These are phyloP conservation scores for Gorsachius goisagi DNA, from an alignment of 2,113 vertebrate species.

Conservation along the genomic window DNA sequence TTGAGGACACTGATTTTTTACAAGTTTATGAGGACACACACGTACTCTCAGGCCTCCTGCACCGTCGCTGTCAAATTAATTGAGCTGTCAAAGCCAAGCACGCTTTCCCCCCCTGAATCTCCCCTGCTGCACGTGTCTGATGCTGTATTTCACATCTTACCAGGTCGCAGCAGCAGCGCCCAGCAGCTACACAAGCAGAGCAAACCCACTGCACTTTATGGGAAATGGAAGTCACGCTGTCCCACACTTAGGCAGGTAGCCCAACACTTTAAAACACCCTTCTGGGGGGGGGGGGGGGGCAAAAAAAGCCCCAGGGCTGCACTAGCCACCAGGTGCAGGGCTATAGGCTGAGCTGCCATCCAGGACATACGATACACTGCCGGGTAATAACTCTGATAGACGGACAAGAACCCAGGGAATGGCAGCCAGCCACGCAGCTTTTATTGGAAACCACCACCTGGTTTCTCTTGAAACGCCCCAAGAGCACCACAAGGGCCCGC, in stretches of 20 bases:
- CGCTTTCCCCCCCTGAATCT: fast-evolving
- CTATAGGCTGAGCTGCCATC: background rate
- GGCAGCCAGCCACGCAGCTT: background rate
- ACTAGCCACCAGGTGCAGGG: background rate
- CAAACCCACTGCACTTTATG: fast-evolving
- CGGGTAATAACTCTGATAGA: fast-evolving
- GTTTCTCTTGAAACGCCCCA: background rate
- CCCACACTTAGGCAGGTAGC: background rate
- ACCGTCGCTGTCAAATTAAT: no score
- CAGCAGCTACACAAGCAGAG: background rate
- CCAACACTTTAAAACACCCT: background rate
- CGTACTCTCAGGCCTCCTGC: background rate
- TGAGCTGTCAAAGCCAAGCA: background rate
- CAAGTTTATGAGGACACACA: fast-evolving
- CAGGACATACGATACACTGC: fast-evolving
- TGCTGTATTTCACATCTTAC: background rate
- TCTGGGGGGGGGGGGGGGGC: no score
- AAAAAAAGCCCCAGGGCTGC: background rate
- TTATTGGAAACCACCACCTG: background rate
- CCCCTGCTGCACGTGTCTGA: fast-evolving
- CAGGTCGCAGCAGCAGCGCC: background rate
- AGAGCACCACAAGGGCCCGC: background rate
- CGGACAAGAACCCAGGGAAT: fast-evolving
- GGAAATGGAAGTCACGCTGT: fast-evolving
- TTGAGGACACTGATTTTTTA: background rate